Percentiles rank a stretch among this genome's conserved stretches.
Evolutionary conservation across 2,797 vertebrate species (phyloP).

Genomic region (Falco berigora): DNA sequence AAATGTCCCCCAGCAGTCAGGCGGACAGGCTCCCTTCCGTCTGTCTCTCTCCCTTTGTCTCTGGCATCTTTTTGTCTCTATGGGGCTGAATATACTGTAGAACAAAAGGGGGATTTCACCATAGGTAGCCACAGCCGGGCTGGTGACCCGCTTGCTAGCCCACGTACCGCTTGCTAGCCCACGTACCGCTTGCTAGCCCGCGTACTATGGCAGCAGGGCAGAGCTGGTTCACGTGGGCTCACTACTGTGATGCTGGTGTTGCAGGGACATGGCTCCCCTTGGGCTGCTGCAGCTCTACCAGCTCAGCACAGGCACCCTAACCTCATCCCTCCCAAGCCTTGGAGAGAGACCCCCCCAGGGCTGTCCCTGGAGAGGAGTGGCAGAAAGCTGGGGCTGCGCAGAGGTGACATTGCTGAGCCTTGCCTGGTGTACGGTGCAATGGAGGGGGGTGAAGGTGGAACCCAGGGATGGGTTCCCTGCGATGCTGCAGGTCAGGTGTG

Average conservation of each 20-base stretch:
- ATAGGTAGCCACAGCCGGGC: not conserved
- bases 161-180: accelerated
- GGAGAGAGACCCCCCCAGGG: too few species aligned
- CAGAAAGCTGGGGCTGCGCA: not conserved
- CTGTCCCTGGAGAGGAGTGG: not conserved
- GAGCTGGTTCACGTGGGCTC: accelerated
- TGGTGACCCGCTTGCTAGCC: not conserved
- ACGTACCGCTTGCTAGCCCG: not conserved
- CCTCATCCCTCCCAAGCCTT: not conserved
- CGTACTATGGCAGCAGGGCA: accelerated
- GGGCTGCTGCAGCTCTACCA: not conserved
- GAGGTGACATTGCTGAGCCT: not conserved
- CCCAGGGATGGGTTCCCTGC: not conserved
- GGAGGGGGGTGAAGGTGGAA: not conserved
- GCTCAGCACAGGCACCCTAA: not conserved
- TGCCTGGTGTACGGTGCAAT: accelerated
- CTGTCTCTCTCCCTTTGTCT: not conserved
- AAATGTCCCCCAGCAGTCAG: not conserved
- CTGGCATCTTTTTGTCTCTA: not conserved
- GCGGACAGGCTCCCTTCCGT: not conserved
- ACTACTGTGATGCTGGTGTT: accelerated
- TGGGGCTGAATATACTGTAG: not conserved
- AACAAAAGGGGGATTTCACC: not conserved
- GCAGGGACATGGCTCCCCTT: accelerated
- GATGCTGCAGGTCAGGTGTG: not conserved